Evolutionary conservation across 2,888 invertebrate species (phyloP).

Genomic region (Lasioglossum morio): DNA sequence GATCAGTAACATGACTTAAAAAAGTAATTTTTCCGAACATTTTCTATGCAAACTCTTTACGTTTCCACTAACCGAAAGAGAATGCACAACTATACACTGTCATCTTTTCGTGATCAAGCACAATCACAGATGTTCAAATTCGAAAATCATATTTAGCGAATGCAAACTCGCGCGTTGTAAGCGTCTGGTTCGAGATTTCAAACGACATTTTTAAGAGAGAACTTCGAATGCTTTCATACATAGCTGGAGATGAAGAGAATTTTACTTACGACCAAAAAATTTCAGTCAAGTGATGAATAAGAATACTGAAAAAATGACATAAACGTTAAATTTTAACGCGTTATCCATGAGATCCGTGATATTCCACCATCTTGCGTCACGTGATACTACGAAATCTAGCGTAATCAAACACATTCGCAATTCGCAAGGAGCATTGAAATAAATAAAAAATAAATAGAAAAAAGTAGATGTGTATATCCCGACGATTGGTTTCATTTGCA

Average conservation of each 20-base stretch:
- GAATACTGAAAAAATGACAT: conserved; percentile 60
- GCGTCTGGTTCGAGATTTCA: conserved; percentile 75
- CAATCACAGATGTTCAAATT: conserved; percentile 68
- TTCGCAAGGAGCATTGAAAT: conserved; percentile 21
- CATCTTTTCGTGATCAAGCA: conserved; percentile 24
- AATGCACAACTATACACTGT: conserved; percentile 11
- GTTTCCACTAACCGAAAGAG: neutral
- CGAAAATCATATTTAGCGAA: conserved; percentile 68
- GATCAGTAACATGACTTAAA: conserved; percentile 38
- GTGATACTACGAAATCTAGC: conserved; percentile 60
- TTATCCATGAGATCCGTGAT: conserved; percentile 61
- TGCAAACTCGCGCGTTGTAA: conserved; percentile 64
- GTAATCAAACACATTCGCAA: conserved; percentile 41
- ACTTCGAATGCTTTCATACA: neutral
- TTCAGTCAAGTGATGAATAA: conserved; percentile 51
- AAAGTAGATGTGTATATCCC: neutral
- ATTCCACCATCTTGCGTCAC: conserved; percentile 69
- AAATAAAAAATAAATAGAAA: conserved; percentile 10
- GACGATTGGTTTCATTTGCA: conserved; percentile 1
- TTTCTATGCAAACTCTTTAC: conserved; percentile 11
- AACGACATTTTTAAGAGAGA: conserved; percentile 2
- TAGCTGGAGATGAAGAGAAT: neutral
- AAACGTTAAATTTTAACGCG: conserved; percentile 63
- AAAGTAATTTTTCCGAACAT: conserved; percentile 12
- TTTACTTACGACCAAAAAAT: conserved; percentile 54